A percentile compares a stretch with the other conserved stretches of the same genome.
Evolutionary conservation across 1,140 invertebrate genomes (phyloP).

Genomic region (Saccostrea cuccullata): DNA sequence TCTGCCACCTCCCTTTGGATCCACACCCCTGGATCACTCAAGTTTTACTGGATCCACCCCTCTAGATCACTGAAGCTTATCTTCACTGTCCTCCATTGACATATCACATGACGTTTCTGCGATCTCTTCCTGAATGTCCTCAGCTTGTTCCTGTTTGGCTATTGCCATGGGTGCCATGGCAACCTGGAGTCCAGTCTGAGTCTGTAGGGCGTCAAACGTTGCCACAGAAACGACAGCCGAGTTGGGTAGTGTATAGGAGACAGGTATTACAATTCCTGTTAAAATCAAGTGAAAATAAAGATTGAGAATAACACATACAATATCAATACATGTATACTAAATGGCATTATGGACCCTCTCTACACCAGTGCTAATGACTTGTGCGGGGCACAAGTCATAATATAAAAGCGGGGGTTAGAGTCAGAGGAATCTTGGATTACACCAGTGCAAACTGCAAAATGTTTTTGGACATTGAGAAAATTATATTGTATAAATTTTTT

Average conservation of each 20-base stretch:
- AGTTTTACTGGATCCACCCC: not conserved
- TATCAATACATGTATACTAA: no score
- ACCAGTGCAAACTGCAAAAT: no score
- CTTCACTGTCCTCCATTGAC: conserved; percentile 38
- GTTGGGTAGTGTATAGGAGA: conserved; percentile 91
- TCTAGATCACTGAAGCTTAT: conserved; percentile 26
- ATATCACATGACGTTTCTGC: not conserved
- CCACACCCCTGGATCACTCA: conserved; percentile 4
- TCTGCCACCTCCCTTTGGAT: not conserved
- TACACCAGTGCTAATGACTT: no score
- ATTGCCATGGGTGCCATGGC: conserved; percentile 64
- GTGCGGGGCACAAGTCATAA: no score
- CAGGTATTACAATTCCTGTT: conserved; percentile 94
- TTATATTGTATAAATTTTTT: no score
- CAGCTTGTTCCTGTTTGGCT: conserved; percentile 64
- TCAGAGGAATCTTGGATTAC: no score
- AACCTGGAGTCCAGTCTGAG: conserved; percentile 56
- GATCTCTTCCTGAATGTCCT: conserved; percentile 61
- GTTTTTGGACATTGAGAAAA: no score
- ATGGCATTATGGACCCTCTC: no score
- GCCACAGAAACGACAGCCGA: conserved; percentile 25
- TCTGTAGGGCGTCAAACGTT: conserved; percentile 34
- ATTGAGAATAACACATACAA: no score
- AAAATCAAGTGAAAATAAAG: not conserved
- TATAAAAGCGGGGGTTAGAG: no score